Evolutionary conservation across 2,888 invertebrate species (phyloP).

Genomic region (Tuta absoluta): DNA sequence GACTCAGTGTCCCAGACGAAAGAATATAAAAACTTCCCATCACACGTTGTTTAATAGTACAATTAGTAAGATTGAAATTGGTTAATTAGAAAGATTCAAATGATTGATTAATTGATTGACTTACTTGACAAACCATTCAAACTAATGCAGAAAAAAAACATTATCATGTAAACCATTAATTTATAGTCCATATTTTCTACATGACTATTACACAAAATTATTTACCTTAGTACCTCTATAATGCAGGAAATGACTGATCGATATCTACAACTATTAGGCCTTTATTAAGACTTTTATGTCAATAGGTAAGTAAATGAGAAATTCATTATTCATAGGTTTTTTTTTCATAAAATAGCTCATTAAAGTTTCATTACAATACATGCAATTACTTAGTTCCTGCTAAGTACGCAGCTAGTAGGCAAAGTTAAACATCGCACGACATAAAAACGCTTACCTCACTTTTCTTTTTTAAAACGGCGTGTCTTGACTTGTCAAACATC

Average conservation of each 20-base stretch:
- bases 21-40: no score
- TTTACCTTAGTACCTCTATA: not conserved
- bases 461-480: slow-evolving; percentile 37
- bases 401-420: not conserved
- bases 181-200: no score
- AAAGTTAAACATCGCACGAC: not conserved
- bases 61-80: no score
- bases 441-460: slow-evolving; percentile 7
- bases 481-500: slow-evolving; percentile 52
- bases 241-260: slow-evolving; percentile 4
- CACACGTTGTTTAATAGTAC: no score
- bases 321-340: not conserved
- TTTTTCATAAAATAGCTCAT: not conserved
- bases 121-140: no score
- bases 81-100: no score
- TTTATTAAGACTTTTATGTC: slow-evolving; percentile 9
- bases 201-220: not conserved
- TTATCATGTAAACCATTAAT: no score
- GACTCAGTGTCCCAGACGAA: no score
- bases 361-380: not conserved
- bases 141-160: no score
- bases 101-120: no score
- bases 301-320: not conserved
- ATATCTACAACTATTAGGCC: slow-evolving; percentile 5
- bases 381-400: not conserved